Evolutionary conservation across 2,113 vertebrate genomes (phyloP), one percentile per base, ranked within the genome.

Genomic region (Hippocampus comes): DNA sequence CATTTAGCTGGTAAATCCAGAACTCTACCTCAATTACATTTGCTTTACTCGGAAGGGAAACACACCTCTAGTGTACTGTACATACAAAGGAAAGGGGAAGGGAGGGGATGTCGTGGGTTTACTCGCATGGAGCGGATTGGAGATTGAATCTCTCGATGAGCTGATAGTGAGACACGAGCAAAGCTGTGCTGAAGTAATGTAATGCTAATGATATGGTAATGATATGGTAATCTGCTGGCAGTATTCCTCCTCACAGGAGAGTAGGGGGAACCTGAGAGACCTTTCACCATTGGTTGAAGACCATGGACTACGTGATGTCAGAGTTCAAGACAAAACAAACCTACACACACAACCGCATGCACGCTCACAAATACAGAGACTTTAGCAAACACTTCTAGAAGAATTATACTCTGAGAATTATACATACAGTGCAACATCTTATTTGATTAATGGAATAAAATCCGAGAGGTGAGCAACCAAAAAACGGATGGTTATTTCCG

Each of bases 181-280:
- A 88, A 87, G 86, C 90, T 89, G 84, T 83, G 86, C 83, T 25
- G n/a, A 70, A 3, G 82, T 90, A 92, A 92, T 91, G 83, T 70
- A 84, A 92, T 92, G 92, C 84, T 91, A 92, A 92, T 91, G 78
- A 84, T 79, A 92, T 92, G 91, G 75, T 89, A 91, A 91, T 91
- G 67, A 84, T 82, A 92, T 93, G 92, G 78, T 92, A 93, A 93
- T 92, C 90, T 86, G 75, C 79, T 79, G 25, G 84, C 89, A 86
- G 83, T 89, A 92, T 92, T 93, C 91, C 84, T 83, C 87, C 90
- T 88, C 86, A 88, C 82, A 79, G 79, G 86, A 86, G 84, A 87
- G 84, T 38, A 87, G 78, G 87, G 87, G 83, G 85, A 82, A 87
- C 89, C 83, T 87, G 78, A 82, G 82, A 90, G 86, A 84, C 82